Evolutionary conservation across 2,888 invertebrate species (phyloP).

Genomic region (Vandiemenella viatica): DNA sequence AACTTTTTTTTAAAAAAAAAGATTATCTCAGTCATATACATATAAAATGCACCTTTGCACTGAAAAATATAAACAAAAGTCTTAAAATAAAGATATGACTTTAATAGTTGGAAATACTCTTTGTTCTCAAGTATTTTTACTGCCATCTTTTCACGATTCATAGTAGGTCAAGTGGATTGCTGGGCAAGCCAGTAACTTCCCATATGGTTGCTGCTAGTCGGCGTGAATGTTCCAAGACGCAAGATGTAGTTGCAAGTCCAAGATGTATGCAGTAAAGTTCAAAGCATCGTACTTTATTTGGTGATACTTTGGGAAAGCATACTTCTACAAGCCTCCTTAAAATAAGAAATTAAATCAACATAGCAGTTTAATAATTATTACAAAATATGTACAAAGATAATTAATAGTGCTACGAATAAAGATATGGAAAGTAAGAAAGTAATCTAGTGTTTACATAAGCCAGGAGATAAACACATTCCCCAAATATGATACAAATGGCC

Average conservation of each 20-base stretch:
- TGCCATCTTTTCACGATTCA: constrained; percentile 23
- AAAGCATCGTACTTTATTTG: constrained; percentile 49
- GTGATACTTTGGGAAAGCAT: constrained; percentile 48
- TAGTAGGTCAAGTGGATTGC: constrained; percentile 42
- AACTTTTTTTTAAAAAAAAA: no score
- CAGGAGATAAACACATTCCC: no score
- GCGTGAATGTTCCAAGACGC: constrained; percentile 70
- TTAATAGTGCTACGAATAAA: background rate
- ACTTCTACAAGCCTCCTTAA: constrained; percentile 43
- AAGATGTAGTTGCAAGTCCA: constrained; percentile 65
- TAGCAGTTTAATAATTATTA: no score
- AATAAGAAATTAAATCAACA: constrained; percentile 14
- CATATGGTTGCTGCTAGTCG: constrained; percentile 66
- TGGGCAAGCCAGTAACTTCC: constrained; percentile 51
- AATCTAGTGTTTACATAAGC: no score
- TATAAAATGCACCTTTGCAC: no score
- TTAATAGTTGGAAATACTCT: background rate
- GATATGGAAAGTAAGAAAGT: background rate
- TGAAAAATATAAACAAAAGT: no score
- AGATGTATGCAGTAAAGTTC: constrained; percentile 75
- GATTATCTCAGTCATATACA: no score
- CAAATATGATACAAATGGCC: no score
- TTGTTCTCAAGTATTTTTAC: background rate
- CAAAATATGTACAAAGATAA: background rate
- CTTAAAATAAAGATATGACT: no score